Base-by-base conservation (phyloP, 2,113 vertebrate genomes). In the Peromyscus californicus region DNA sequence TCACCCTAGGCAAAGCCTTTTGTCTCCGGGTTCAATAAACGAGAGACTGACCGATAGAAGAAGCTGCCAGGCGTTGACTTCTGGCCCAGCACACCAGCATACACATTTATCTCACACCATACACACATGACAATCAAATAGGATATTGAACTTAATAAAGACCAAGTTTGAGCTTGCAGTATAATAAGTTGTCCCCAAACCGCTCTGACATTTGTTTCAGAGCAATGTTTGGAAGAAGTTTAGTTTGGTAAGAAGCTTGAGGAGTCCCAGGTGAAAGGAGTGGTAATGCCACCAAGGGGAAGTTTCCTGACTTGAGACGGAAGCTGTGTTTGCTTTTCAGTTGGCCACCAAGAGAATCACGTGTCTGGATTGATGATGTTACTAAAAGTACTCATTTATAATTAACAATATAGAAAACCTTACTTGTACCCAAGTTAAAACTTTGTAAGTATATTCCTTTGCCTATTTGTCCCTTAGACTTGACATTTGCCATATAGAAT, bases 331-430 rank as follows among this genome's bases (percentile, higher is more conserved):
- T 93, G 9, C 19, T 83, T 96, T 93, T 90, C 69, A 91, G 8
- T 95, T 54, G 80, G 39, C 45, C 91, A 51, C 63, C 15, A 67
- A 82, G 22, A 90, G 65, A 82, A 76, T 91, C 36, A 15, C 51
- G 96, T 96, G 45, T 15, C 33, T 82, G 29, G 13, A 79, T 76
- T 74, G n/a, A 39, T 75, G 63, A 36, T 86, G 65, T 51, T 63
- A 87, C 24, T 75, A 65, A 93, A 94, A 93, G 94, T 42, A 96
- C 22, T 93, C 42, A 63, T 63, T 90, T 94, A 67, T 93, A 94
- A 79, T 82, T 86, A 94, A 42, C 54, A 89, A 36, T 87, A 90
- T 74, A 75, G 83, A 88, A 87, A 90, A 93, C 36, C 31, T 90
- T 29, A 67, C 2, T 92, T 96, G 31, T 95, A 63, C 88, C 48